Conservation (phyloP, 2,797 vertebrate genomes). For the Percopsis omiscomaycus region DNA sequence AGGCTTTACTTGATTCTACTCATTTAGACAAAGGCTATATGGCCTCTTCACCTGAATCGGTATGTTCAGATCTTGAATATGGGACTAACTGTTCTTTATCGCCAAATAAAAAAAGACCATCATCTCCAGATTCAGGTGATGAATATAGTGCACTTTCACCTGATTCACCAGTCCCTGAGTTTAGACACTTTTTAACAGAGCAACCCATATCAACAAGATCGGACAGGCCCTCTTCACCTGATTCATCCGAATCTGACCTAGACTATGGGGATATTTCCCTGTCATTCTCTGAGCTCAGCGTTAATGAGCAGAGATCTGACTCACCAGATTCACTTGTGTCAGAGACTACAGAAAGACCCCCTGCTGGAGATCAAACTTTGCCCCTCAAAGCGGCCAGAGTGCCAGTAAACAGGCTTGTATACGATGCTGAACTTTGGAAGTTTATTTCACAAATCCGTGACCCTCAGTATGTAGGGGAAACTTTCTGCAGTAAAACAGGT, state of each 20-base stretch:
- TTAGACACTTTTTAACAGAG: constrained; percentile 17
- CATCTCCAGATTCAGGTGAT: constrained; percentile 43
- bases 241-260: constrained; percentile 29
- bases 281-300: constrained; percentile 16
- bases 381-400: constrained; percentile 24
- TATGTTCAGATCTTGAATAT: constrained; percentile 32
- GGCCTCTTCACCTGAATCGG: constrained; percentile 38
- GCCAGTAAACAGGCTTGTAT: constrained; percentile 40
- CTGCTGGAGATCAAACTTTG: neutral
- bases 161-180: constrained; percentile 33
- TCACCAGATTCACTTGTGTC: constrained; percentile 30
- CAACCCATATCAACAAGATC: neutral
- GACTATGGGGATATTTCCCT: constrained; percentile 15
- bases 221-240: constrained; percentile 28
- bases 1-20: constrained; percentile 27
- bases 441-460: constrained; percentile 65
- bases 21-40: constrained; percentile 5
- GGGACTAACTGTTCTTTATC: neutral
- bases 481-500: constrained; percentile 48
- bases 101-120: constrained; percentile 29
- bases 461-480: constrained; percentile 61
- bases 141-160: constrained; percentile 28
- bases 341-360: neutral
- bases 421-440: constrained; percentile 59
- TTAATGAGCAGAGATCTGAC: constrained; percentile 27